Evolutionary conservation across 1,140 invertebrate genomes (phyloP).

Genomic region (Tenebrio molitor): DNA sequence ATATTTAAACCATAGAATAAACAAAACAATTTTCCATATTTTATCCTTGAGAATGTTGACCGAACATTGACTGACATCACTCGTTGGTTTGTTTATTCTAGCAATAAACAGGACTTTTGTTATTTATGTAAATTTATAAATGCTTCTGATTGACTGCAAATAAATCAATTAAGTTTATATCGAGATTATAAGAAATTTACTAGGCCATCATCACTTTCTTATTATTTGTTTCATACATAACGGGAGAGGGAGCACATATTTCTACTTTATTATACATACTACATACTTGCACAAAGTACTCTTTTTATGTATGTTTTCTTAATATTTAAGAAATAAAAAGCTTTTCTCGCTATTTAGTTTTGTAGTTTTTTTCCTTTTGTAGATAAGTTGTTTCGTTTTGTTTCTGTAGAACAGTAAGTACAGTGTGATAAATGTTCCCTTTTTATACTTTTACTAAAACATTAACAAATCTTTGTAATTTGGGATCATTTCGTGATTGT

Average conservation of each 20-base stretch:
- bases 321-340: slow-evolving; percentile 62
- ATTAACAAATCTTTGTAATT: slow-evolving; percentile 19
- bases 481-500: slow-evolving; percentile 12
- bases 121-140: slow-evolving; percentile 55
- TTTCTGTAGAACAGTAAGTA: slow-evolving; percentile 17
- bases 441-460: slow-evolving; percentile 39
- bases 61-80: slow-evolving; percentile 51
- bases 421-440: slow-evolving; percentile 37
- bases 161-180: slow-evolving; percentile 49
- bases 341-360: slow-evolving; percentile 56
- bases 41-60: slow-evolving; percentile 11
- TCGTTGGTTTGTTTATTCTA: slow-evolving; percentile 53
- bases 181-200: slow-evolving; percentile 45
- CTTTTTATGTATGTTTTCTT: slow-evolving; percentile 61
- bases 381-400: slow-evolving; percentile 14
- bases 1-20: slow-evolving; percentile 54
- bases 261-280: slow-evolving; percentile 55
- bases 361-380: slow-evolving; percentile 49
- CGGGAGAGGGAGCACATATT: slow-evolving; percentile 59
- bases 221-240: slow-evolving; percentile 52
- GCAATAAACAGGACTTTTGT: slow-evolving; percentile 37
- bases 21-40: slow-evolving; percentile 49
- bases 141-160: slow-evolving; percentile 51
- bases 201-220: slow-evolving; percentile 50
- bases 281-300: slow-evolving; percentile 59